Base-by-base conservation (phyloP, 2,888 invertebrate genomes). In the Trissonchulus latispiculum region DNA sequence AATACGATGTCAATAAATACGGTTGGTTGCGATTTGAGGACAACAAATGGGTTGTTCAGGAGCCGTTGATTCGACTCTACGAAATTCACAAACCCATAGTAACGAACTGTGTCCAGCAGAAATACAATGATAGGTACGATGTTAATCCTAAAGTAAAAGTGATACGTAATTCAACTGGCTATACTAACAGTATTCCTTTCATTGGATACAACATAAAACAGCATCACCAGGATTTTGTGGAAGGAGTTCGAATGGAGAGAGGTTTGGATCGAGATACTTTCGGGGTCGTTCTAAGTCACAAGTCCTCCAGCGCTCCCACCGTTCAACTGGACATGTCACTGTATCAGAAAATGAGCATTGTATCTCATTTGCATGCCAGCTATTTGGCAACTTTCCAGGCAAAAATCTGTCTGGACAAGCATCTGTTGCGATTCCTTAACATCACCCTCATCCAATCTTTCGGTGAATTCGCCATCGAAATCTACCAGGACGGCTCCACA, bases 1-100 rank as follows among this genome's bases (percentile, higher is more conserved):
- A 48, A 23, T 48, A 48, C 23, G 48, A 48, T 48, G 23, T 48
- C 23, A 48, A 48, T 23, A 68, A 68, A 33, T 68, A 31, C 28
- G 69, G 69, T 23, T 68, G 69, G 69, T 36, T 68, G 15, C 33
- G 69, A 36, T 68, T 35, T 36, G 31, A 68, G 2, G 36, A 33
- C 15, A 15, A 3, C n/a, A n/a, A 2, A n/a, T 68, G 69, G 69
- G 36, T n/a, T 15, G n/a, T 68, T n/a, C 36, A 68, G 8, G 36
- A 68, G n/a, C 31, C 69, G 3, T 8, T 68, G 2, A 36, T 33
- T 8, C 3, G 36, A n/a, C 33, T 68, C 31, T 36, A 33, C 36
- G 69, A 68, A 31, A n/a, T 33, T 33, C 69, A 68, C 36, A 32
- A 36, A 36, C 69, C 69, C 3, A 32, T 68, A 23, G 36, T 68